Conservation (phyloP, 2,113 vertebrate genomes). For the Dromiciops gliroides region DNA sequence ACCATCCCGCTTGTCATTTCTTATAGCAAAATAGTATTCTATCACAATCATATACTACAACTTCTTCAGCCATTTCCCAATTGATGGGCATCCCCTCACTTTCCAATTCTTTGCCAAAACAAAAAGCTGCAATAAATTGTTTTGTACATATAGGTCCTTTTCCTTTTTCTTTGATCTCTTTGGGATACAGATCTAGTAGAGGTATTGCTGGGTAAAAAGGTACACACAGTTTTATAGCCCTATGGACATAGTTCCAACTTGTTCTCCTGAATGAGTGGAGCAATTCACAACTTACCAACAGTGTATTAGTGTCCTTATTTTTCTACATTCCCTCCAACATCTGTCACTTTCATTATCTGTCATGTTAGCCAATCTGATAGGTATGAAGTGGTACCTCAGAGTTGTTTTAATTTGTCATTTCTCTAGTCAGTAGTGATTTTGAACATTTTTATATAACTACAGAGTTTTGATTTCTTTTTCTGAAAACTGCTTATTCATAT, state of each 20-base stretch:
- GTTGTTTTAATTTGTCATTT: background rate
- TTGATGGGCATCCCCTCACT: background rate
- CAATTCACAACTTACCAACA: background rate
- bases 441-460: background rate
- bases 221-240: background rate
- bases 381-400: background rate
- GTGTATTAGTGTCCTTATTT: no score
- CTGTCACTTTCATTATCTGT: background rate
- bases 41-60: background rate
- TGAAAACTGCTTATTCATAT: background rate
- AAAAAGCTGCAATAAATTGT: background rate
- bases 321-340: background rate
- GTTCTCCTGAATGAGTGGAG: background rate
- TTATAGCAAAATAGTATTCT: background rate
- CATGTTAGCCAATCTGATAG: background rate
- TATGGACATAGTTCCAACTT: background rate
- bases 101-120: background rate
- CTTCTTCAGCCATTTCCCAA: background rate
- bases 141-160: background rate
- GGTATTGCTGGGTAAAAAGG: background rate
- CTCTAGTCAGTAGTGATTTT: background rate
- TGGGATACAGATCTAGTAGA: background rate
- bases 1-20: background rate
- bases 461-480: background rate
- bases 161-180: background rate